Percentiles rank a stretch among this genome's conserved stretches.
Conservation (phyloP, 2,113 vertebrate genomes). For the Plestiodon gilberti region DNA sequence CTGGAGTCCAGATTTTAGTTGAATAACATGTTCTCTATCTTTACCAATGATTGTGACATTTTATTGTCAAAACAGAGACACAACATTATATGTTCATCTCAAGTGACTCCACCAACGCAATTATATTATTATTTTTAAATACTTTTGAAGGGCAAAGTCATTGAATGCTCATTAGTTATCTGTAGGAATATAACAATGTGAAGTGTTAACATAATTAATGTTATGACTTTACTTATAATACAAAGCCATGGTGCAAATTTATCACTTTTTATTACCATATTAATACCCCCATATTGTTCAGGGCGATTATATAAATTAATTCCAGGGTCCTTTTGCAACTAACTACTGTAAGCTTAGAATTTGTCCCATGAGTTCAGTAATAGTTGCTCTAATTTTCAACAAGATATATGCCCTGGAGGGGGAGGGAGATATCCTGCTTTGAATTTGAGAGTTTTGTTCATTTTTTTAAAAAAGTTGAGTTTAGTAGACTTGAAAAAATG, state of each 20-base stretch:
- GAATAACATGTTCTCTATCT: not conserved
- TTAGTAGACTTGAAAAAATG: not conserved
- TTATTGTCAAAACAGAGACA: not conserved
- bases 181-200: constrained; percentile 9
- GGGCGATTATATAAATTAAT: constrained; percentile 42
- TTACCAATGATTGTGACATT: not conserved
- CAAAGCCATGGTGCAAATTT: constrained; percentile 22
- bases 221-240: constrained; percentile 16
- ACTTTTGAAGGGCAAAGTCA: not conserved
- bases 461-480: not conserved
- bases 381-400: constrained; percentile 8
- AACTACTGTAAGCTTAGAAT: not conserved
- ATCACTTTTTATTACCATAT: constrained; percentile 41
- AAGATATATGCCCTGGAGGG: not conserved
- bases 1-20: not conserved
- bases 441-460: not conserved
- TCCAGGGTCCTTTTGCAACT: not conserved
- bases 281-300: not conserved
- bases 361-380: constrained; percentile 10
- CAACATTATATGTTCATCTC: not conserved
- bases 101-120: accelerated
- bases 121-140: not conserved
- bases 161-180: constrained; percentile 38
- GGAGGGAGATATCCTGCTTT: not conserved
- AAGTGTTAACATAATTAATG: constrained; percentile 29